Conservation (phyloP, 2,888 invertebrate genomes). For the Drosophila greeni region DNA sequence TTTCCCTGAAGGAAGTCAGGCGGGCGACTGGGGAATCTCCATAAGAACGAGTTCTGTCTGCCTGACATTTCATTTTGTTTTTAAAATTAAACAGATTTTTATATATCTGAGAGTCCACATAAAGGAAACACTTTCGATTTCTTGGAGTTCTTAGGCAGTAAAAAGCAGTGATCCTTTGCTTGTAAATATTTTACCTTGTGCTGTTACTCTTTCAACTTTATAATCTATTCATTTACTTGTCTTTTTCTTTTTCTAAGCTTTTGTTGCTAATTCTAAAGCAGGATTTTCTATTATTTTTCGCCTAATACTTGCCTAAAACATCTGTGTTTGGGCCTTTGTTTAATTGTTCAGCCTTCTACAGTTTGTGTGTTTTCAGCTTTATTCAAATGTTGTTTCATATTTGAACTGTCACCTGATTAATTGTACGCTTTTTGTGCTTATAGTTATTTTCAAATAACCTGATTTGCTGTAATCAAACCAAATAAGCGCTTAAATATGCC, state of each 20-base stretch:
- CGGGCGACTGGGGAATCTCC: conserved; percentile 6
- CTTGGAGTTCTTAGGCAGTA: neutral
- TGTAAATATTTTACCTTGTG: neutral
- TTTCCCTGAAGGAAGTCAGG: conserved; percentile 31
- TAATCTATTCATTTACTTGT: neutral
- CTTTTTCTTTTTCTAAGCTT: too few relatives aligned
- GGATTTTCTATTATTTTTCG: neutral
- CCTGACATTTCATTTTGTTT: conserved; percentile 12
- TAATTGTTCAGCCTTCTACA: neutral
- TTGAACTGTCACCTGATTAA: neutral
- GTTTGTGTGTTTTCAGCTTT: neutral
- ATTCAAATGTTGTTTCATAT: neutral
- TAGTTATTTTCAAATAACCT: conserved; percentile 5
- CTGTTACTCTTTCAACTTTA: too few relatives aligned
- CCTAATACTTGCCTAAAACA: neutral
- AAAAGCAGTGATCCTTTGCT: neutral
- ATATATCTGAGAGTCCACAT: neutral
- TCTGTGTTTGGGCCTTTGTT: neutral
- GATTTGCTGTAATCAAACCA: neutral
- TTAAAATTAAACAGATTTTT: conserved; percentile 19
- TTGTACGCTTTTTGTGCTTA: neutral
- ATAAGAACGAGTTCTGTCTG: conserved; percentile 12
- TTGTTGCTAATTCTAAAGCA: too few relatives aligned
- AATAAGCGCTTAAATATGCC: neutral
- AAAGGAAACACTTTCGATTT: conserved; percentile 11